Conservation (phyloP, 2,888 invertebrate species). For the Sphaerophoria rueppellii region DNA sequence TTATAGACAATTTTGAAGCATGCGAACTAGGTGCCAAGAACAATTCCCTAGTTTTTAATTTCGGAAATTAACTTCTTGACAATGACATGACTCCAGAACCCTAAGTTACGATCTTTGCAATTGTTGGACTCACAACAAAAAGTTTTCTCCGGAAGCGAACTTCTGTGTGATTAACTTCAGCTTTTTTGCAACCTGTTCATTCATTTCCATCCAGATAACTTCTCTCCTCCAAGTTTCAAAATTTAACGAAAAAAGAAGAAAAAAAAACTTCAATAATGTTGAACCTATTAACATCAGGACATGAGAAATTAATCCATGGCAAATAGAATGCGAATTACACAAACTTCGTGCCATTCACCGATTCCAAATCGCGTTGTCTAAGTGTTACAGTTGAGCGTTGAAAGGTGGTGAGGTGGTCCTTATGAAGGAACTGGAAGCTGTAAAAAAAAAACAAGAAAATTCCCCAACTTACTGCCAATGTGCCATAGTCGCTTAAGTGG, state of each 20-base stretch:
- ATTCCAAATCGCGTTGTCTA: conserved; percentile 53
- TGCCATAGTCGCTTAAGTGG: conserved; percentile 47
- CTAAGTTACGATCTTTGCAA: background rate
- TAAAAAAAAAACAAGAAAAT: conserved; percentile 17
- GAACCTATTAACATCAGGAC: conserved; percentile 51
- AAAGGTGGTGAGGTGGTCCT: background rate
- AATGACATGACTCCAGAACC: background rate
- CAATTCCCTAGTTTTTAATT: too few species aligned
- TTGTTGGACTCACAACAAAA: conserved; percentile 20
- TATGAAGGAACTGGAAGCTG: conserved; percentile 36
- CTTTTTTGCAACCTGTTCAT: conserved; percentile 23
- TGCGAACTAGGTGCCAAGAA: too few species aligned
- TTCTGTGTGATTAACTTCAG: conserved; percentile 22
- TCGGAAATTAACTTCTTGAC: too few species aligned
- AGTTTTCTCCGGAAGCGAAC: background rate
- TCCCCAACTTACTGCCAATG: conserved; percentile 25
- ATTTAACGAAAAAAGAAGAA: background rate
- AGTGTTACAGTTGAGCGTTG: conserved; percentile 14
- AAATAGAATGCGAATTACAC: conserved; percentile 62
- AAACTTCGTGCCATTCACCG: conserved; percentile 64
- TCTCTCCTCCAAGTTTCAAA: conserved; percentile 9
- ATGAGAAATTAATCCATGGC: conserved; percentile 60
- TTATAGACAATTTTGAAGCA: too few species aligned
- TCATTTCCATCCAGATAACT: conserved; percentile 18
- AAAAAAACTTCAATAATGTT: background rate